phyloP scores from a whole-genome alignment of 2,113 vertebrate genomes.

The Heterocephalus glaber region DNA sequence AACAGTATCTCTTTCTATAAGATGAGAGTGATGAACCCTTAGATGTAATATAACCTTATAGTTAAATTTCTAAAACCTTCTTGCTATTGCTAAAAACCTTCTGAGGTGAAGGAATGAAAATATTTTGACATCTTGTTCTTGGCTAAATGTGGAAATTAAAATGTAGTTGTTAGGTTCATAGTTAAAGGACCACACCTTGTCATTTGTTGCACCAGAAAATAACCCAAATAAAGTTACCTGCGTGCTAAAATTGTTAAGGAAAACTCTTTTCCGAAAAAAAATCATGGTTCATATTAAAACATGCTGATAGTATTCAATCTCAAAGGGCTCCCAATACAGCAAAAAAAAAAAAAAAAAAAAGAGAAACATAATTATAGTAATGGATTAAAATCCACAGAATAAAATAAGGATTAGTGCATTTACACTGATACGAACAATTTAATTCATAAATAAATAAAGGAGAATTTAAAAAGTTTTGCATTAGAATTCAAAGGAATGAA shows the following conservation, averaged over 20 bases:
- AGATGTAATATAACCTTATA: not conserved
- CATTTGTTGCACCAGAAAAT: not conserved
- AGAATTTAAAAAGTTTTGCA: not conserved
- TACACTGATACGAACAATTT: not conserved
- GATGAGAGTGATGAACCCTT: not conserved
- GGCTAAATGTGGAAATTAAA: not conserved
- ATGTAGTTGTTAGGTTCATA: not conserved
- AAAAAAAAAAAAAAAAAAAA: not conserved
- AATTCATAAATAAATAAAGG: not conserved
- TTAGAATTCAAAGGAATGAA: constrained; percentile 1
- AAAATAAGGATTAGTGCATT: not conserved
- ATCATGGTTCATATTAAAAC: not conserved
- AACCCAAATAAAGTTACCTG: not conserved
- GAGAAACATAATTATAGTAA: not conserved
- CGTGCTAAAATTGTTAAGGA: not conserved
- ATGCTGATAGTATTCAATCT: not conserved
- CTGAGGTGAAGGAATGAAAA: not conserved
- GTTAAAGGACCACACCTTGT: not conserved
- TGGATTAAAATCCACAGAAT: not conserved
- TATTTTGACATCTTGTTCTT: not conserved
- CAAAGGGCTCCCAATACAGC: not conserved
- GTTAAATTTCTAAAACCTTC: not conserved
- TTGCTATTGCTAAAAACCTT: not conserved
- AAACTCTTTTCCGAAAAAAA: not conserved
- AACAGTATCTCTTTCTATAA: not conserved